Conservation (phyloP, 1,140 invertebrate species). For the Cydia amplana region DNA sequence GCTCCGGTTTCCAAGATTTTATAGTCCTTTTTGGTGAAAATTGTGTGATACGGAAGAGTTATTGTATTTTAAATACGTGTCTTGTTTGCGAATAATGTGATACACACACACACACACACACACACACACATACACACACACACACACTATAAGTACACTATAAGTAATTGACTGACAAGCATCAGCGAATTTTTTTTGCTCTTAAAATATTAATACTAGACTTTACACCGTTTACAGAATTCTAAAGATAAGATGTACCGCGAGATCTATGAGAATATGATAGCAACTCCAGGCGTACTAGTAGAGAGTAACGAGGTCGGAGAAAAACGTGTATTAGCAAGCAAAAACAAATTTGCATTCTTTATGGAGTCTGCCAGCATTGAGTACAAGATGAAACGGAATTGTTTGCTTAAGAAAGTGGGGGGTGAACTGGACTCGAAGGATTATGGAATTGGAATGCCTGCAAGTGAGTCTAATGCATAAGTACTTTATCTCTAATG, state of each 20-base stretch:
- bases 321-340: constrained; percentile 85
- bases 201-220: too few relatives aligned
- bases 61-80: too few relatives aligned
- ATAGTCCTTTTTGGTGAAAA: too few relatives aligned
- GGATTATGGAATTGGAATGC: constrained; percentile 90
- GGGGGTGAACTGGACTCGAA: constrained; percentile 89
- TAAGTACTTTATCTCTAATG: constrained; percentile 20
- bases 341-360: constrained; percentile 86
- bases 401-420: constrained; percentile 89
- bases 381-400: constrained; percentile 87
- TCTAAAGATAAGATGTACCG: constrained; percentile 72
- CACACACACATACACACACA: too few relatives aligned
- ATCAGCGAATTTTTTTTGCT: too few relatives aligned
- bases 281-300: constrained; percentile 82
- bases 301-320: constrained; percentile 90
- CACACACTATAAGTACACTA: too few relatives aligned
- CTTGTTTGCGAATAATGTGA: too few relatives aligned
- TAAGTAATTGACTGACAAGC: too few relatives aligned
- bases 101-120: too few relatives aligned
- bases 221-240: constrained; percentile 45
- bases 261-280: constrained; percentile 86
- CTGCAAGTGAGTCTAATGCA: constrained; percentile 81
- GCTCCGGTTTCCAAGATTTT: too few relatives aligned
- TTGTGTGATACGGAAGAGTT: too few relatives aligned
- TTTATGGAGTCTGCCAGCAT: constrained; percentile 92